phyloP scores from a whole-genome alignment of 2,113 vertebrate species.

The Esox niger region DNA sequence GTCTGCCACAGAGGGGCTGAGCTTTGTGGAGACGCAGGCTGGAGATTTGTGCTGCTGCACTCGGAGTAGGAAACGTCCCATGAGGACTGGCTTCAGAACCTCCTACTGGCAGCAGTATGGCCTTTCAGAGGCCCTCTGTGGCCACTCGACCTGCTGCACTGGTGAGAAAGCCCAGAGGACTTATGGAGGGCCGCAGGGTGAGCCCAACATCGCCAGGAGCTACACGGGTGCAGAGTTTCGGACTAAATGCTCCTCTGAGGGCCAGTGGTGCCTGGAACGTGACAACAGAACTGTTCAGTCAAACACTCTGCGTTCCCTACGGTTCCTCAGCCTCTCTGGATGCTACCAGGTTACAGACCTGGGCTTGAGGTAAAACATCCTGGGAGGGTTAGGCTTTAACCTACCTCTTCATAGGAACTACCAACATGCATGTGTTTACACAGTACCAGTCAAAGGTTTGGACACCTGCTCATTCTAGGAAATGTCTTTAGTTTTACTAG shows the following conservation, averaged over 20 bases:
- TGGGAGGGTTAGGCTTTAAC: no score
- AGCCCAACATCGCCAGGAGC: conserved; percentile 65
- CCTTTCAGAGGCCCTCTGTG: conserved; percentile 78
- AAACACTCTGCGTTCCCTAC: conserved; percentile 78
- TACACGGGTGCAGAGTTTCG: conserved; percentile 71
- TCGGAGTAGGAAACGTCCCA: conserved; percentile 76
- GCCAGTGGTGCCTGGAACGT: conserved; percentile 68
- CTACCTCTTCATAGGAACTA: background rate
- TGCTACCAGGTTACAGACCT: conserved; percentile 94
- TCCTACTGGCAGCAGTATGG: conserved; percentile 83
- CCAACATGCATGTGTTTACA: background rate
- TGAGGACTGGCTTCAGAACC: conserved; percentile 83
- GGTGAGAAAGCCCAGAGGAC: conserved; percentile 81
- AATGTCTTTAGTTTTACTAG: no score
- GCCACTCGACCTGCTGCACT: conserved; percentile 87
- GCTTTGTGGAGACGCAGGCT: conserved; percentile 66
- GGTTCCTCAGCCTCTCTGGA: conserved; percentile 95
- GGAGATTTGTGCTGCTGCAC: conserved; percentile 73
- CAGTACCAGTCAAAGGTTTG: background rate
- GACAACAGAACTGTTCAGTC: conserved; percentile 72
- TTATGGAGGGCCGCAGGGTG: conserved; percentile 73
- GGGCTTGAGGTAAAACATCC: conserved; percentile 86
- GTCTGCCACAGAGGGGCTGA: conserved; percentile 28
- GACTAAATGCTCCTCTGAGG: conserved; percentile 80
- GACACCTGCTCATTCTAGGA: no score